A percentile compares a stretch with the other conserved stretches of the same genome.
Evolutionary conservation across 2,888 invertebrate genomes (phyloP).

Genomic region (Agrochola macilenta): DNA sequence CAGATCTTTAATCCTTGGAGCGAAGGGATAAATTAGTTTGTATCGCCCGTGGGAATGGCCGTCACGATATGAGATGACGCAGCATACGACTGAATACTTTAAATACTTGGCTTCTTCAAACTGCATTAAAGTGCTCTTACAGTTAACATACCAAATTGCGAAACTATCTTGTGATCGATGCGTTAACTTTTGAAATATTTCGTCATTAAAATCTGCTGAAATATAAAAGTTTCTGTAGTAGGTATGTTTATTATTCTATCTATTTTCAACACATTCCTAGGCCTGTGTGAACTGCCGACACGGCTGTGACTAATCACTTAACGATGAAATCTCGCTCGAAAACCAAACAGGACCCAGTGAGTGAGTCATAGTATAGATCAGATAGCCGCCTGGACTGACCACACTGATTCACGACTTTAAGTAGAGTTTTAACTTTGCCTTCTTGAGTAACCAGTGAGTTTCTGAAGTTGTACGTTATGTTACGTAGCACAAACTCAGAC

Average conservation of each 20-base stretch:
- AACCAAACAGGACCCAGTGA: slow-evolving; percentile 70
- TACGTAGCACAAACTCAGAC: slow-evolving; percentile 7
- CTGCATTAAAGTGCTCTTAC: slow-evolving; percentile 45
- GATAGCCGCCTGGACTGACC: slow-evolving; percentile 63
- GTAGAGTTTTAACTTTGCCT: slow-evolving; percentile 47
- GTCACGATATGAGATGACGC: slow-evolving; percentile 71
- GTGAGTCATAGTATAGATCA: slow-evolving; percentile 68
- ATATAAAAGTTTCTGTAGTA: slow-evolving; percentile 43
- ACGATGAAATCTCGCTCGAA: slow-evolving; percentile 72
- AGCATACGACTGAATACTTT: slow-evolving; percentile 69
- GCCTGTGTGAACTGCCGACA: slow-evolving; percentile 55
- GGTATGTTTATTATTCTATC: slow-evolving; percentile 62
- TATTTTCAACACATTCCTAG: slow-evolving; percentile 67
- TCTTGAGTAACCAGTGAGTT: slow-evolving; percentile 34
- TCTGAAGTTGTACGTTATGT: slow-evolving; percentile 41
- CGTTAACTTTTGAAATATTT: slow-evolving; percentile 35
- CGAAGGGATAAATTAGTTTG: slow-evolving; percentile 67
- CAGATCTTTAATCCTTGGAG: slow-evolving; percentile 65
- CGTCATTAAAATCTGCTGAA: slow-evolving; percentile 29
- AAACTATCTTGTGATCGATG: slow-evolving; percentile 34
- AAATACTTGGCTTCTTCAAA: slow-evolving; percentile 66
- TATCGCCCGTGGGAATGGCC: slow-evolving; percentile 74
- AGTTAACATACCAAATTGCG: slow-evolving; percentile 28
- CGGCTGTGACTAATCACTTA: slow-evolving; percentile 72
- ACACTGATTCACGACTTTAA: slow-evolving; percentile 62